Base-by-base conservation (phyloP, 2,888 invertebrate genomes). In the Hydrotaea cyrtoneurina region DNA sequence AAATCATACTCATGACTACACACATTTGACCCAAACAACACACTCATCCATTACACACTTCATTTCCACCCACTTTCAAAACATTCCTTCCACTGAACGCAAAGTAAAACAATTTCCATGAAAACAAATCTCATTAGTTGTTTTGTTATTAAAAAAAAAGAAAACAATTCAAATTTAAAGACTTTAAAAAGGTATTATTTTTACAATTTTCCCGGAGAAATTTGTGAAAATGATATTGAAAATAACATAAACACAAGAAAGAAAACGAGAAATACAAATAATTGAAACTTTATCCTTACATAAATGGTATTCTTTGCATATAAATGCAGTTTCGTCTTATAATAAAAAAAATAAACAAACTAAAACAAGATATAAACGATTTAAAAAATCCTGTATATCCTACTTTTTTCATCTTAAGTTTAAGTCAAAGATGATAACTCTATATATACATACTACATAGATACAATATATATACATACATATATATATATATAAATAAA, bases 281-380 rank as follows among this genome's bases (percentile, higher is more conserved):
- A 39, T 23, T 26, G 19, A 76, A 66, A 36, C 55, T 19, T 13
- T 64, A 76, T 31, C 17, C 39, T 43, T 72, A 50, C 62, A 50
- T 72, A 53, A 59, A 62, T 71, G 62, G 23, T 71, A 64, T 74
- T 59, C 59, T 78, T 59, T 53, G 69, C 50, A 84, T 57, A 50
- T n/a, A 71, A 72, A 82, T 76, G 23, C 64, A 71, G 39, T 62
- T 82, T 83, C 26, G 43, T 74, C 74, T 73, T 46, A 31, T 31
- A 78, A 43, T 13, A 15, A 4, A 39, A 72, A 36, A 7, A 46
- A n/a, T n/a, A n/a, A n/a, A n/a, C n/a, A n/a, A n/a, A n/a, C n/a
- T n/a, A n/a, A n/a, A 19, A 62, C 13, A 43, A 46, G 50, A 80
- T 75, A 39, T 8, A 39, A 39, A 39, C 39, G 39, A 39, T 78